Conservation (phyloP, 1,140 invertebrate genomes). For the Sweltsa coloradensis region DNA sequence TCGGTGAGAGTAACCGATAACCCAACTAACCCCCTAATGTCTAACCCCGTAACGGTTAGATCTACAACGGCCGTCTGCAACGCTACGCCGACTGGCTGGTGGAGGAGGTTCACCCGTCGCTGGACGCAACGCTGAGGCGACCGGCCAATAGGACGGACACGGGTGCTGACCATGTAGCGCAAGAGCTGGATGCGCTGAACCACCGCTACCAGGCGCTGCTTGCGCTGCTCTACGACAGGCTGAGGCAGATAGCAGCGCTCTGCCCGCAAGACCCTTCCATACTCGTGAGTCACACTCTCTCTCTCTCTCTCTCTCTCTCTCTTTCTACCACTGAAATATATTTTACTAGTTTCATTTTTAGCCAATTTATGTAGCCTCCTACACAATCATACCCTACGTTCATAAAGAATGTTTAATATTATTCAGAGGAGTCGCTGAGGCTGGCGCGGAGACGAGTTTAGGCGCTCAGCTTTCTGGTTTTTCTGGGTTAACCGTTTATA, state of each 20-base stretch:
- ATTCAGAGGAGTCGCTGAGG: too few relatives aligned
- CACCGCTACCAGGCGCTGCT: slow-evolving; percentile 63
- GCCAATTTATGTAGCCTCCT: too few relatives aligned
- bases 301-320: too few relatives aligned
- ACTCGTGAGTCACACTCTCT: slow-evolving; percentile 38
- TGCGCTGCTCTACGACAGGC: slow-evolving; percentile 53
- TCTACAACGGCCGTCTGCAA: slow-evolving; percentile 75
- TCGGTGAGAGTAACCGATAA: too few relatives aligned
- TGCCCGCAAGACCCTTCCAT: slow-evolving; percentile 32
- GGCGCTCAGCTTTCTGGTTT: too few relatives aligned
- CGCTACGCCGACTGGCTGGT: slow-evolving; percentile 79
- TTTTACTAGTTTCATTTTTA: too few relatives aligned
- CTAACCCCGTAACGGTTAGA: slow-evolving; percentile 32
- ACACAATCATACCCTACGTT: too few relatives aligned
- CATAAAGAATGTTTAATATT: too few relatives aligned
- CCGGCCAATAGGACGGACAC: slow-evolving; percentile 29
- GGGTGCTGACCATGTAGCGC: slow-evolving; percentile 69
- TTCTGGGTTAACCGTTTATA: too few relatives aligned
- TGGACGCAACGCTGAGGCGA: slow-evolving; percentile 49
- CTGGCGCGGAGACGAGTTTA: too few relatives aligned
- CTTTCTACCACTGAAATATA: too few relatives aligned
- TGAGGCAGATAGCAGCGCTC: slow-evolving; percentile 32
- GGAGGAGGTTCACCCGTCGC: slow-evolving; percentile 71
- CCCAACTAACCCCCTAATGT: slow-evolving; percentile 25
- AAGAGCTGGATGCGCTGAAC: slow-evolving; percentile 78